Evolutionary conservation across 92 coral and sea anemone genomes (phyloP).

Genomic region (Actinernus sp.): DNA sequence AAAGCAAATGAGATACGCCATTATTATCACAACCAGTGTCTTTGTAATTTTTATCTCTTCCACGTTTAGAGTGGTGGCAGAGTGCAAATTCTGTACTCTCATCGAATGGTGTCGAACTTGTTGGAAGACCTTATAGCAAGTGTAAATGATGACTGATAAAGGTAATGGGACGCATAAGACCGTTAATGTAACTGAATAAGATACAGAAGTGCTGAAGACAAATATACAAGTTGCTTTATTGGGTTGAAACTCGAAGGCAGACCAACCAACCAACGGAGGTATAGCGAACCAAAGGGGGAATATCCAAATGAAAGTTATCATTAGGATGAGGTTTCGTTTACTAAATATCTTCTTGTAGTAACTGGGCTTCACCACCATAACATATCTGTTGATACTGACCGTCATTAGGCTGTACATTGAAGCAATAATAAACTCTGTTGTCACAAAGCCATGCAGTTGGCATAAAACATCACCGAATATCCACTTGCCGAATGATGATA

Average conservation of each 20-base stretch:
- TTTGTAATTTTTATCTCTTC: conserved; percentile 76
- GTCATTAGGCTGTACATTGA: conserved; percentile 52
- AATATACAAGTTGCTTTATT: conserved; percentile 68
- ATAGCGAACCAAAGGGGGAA: conserved; percentile 68
- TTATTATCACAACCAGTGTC: conserved; percentile 70
- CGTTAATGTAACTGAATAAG: conserved; percentile 30
- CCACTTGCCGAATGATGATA: conserved; percentile 41
- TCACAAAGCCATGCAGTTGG: conserved; percentile 48
- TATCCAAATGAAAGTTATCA: conserved; percentile 54
- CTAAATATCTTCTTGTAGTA: conserved; percentile 43
- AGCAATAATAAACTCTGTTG: conserved; percentile 38
- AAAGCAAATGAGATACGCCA: conserved; percentile 72
- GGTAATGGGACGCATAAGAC: conserved; percentile 57
- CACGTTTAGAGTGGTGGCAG: conserved; percentile 42
- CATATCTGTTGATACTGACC: conserved; percentile 56
- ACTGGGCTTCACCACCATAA: conserved; percentile 58
- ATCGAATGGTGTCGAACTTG: conserved; percentile 51
- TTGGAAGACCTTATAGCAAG: conserved; percentile 67
- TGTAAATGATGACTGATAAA: conserved; percentile 36
- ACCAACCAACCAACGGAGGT: conserved; percentile 72
- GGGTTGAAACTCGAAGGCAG: conserved; percentile 59
- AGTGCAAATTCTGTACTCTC: conserved; percentile 23
- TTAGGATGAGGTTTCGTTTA: conserved; percentile 17
- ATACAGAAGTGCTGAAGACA: conserved; percentile 51
- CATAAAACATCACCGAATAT: conserved; percentile 42